Base-by-base conservation (phyloP, 2,797 vertebrate genomes). In the Argentina silus region DNA sequence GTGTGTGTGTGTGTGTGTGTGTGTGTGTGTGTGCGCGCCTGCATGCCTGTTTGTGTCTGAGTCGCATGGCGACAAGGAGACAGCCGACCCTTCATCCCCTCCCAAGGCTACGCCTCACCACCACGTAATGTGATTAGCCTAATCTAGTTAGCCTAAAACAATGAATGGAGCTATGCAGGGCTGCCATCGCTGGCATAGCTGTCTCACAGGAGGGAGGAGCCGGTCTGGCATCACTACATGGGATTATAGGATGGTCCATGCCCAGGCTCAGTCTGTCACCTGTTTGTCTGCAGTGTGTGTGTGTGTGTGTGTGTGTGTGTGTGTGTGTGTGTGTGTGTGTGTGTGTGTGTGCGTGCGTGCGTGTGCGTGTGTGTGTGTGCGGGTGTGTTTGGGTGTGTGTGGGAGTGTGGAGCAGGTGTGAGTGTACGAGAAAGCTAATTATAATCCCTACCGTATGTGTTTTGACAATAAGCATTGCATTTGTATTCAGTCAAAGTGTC, bases 101-200 rank as follows among this genome's bases (percentile, higher is more conserved):
- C 82, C 69, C 78, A 68, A 17, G 47, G 85, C 71, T 83, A 82
- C 50, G 85, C 83, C 79, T 81, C 51, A 53, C 80, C 87, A 77
- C 81, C 3, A 44, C 80, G 70, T 92, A 92, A 94, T 77, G n/a
- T 74, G 91, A 94, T 95, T 93, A 93, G 85, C 74, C 84, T 93
- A 92, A 93, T 93, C 91, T 89, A 75, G 86, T 93, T 90, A 91
- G 79, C 66, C 73, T 83, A 73, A 89, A 87, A 92, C 88, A 92
- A 93, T 89, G 86, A 79, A 76, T 74, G 50, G 47, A 78, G 82
- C 78, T 85, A 78, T 72, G 77, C 27, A 79, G 85, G 81, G 56
- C 53, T 42, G 73, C 21, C 73, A 79, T 74, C 67, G 76, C 74
- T 86, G 85, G 79, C 83, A 81, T 7, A 23, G 47, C 50, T 59